Evolutionary conservation across 1,140 invertebrate genomes (phyloP).

Genomic region (Papilio helenus): DNA sequence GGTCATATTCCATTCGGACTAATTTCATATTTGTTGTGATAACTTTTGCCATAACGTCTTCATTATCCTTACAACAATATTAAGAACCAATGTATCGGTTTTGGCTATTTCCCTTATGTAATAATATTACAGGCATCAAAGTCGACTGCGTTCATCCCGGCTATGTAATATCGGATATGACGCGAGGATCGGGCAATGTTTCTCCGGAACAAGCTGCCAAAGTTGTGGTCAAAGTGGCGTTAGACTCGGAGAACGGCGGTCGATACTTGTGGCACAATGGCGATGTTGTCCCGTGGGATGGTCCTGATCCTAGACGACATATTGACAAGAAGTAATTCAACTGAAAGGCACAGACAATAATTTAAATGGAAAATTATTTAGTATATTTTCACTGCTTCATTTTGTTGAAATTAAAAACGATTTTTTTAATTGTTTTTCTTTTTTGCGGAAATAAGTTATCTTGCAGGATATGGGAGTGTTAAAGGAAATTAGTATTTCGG

Average conservation of each 20-base stretch:
- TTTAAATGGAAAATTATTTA: background rate
- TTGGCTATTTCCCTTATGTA: slow-evolving; percentile 47
- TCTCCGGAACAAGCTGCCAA: slow-evolving; percentile 85
- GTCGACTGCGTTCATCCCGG: slow-evolving; percentile 88
- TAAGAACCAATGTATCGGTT: background rate
- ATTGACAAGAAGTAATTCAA: slow-evolving; percentile 52
- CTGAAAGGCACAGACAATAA: slow-evolving; percentile 17
- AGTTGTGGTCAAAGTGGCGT: slow-evolving; percentile 48
- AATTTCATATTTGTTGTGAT: background rate
- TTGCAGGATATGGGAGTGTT: slow-evolving; percentile 1
- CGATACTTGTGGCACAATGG: slow-evolving; percentile 70
- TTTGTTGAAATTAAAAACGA: background rate
- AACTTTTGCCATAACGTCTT: too few relatives aligned
- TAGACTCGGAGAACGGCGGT: slow-evolving; percentile 51
- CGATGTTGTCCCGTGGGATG: slow-evolving; percentile 62
- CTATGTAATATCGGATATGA: slow-evolving; percentile 91
- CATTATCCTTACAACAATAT: background rate
- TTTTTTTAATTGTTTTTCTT: background rate
- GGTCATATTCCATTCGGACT: background rate
- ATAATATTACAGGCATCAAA: slow-evolving; percentile 80
- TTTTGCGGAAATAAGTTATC: background rate
- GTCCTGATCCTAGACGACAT: slow-evolving; percentile 66
- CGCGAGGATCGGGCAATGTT: slow-evolving; percentile 85
- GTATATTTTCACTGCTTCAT: background rate
- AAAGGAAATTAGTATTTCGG: slow-evolving; percentile 38